A percentile compares a stretch with the other conserved stretches of the same genome.
phyloP scores from a whole-genome alignment of 2,888 invertebrate genomes.

The Acleris emargana region DNA sequence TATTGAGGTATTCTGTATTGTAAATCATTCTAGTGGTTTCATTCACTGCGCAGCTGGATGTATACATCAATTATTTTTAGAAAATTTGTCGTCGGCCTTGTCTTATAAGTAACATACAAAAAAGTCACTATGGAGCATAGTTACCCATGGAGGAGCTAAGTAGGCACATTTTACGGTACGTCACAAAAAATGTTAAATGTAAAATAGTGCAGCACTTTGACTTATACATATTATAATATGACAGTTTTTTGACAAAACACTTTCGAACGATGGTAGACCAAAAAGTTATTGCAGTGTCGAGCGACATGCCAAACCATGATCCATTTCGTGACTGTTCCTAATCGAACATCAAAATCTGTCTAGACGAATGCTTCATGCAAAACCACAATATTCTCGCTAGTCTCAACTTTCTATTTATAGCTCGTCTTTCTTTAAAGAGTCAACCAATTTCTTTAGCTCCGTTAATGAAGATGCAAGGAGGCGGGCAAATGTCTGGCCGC shows the following conservation, averaged over 20 bases:
- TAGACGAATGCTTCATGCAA: conserved; percentile 1
- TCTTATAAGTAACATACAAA: too few relatives aligned
- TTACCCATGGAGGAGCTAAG: too few relatives aligned
- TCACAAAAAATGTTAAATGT: too few relatives aligned
- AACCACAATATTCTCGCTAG: neutral
- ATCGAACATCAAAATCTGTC: conserved; percentile 14
- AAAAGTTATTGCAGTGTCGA: conserved; percentile 2
- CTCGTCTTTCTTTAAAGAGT: neutral
- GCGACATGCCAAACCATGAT: conserved; percentile 6
- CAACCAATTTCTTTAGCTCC: conserved; percentile 10
- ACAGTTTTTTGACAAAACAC: neutral
- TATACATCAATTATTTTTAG: too few relatives aligned
- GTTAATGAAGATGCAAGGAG: conserved; percentile 32
- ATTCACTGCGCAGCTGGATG: too few relatives aligned
- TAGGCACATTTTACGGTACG: too few relatives aligned
- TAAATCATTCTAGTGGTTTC: too few relatives aligned
- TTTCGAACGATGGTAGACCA: neutral
- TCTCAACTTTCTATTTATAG: conserved; percentile 2
- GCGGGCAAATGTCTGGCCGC: conserved; percentile 1
- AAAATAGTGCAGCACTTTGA: too few relatives aligned
- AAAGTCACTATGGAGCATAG: too few relatives aligned
- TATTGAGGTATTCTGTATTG: too few relatives aligned
- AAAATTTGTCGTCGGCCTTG: too few relatives aligned
- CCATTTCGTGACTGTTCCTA: conserved; percentile 18
- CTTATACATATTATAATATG: neutral